These are phyloP conservation scores for Phoxinus dragarum DNA, from an alignment of 2,797 vertebrate genomes.

Conservation along the genomic window DNA sequence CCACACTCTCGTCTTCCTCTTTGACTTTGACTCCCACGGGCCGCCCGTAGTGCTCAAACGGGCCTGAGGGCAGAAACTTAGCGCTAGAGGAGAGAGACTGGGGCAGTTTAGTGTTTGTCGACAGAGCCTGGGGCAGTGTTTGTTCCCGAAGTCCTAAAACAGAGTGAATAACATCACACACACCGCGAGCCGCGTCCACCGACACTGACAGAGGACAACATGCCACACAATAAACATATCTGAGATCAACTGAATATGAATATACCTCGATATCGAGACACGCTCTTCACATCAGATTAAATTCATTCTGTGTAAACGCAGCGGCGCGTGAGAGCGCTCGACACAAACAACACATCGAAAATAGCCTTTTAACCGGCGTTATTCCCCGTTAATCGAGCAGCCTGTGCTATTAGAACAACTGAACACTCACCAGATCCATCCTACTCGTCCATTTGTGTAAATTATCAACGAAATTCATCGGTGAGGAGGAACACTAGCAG, in stretches of 20 bases:
- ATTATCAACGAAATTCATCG: slow-evolving; percentile 61
- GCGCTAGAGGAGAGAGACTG: slow-evolving; percentile 61
- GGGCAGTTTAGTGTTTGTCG: slow-evolving; percentile 58
- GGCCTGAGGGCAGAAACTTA: slow-evolving; percentile 56
- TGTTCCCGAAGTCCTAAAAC: slow-evolving; percentile 65
- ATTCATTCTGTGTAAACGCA: slow-evolving; percentile 8
- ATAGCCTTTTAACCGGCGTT: neutral
- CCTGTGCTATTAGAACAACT: neutral
- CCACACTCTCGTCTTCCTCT: slow-evolving; percentile 64
- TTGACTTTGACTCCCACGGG: slow-evolving; percentile 59
- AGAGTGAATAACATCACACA: slow-evolving; percentile 56
- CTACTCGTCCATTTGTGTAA: slow-evolving; percentile 61
- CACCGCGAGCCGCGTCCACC: slow-evolving; percentile 15
- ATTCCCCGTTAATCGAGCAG: neutral
- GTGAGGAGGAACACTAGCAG: slow-evolving; percentile 53
- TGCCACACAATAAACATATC: slow-evolving; percentile 36
- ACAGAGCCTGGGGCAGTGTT: slow-evolving; percentile 64
- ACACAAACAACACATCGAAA: neutral
- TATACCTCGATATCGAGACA: slow-evolving; percentile 2
- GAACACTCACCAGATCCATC: slow-evolving; percentile 61
- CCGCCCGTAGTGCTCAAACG: slow-evolving; percentile 56
- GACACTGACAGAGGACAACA: neutral
- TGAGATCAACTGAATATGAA: neutral
- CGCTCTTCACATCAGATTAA: neutral
- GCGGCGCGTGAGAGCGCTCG: neutral